Evolutionary conservation across 2,113 vertebrate genomes (phyloP).

Genomic region (Pygoscelis antarcticus): DNA sequence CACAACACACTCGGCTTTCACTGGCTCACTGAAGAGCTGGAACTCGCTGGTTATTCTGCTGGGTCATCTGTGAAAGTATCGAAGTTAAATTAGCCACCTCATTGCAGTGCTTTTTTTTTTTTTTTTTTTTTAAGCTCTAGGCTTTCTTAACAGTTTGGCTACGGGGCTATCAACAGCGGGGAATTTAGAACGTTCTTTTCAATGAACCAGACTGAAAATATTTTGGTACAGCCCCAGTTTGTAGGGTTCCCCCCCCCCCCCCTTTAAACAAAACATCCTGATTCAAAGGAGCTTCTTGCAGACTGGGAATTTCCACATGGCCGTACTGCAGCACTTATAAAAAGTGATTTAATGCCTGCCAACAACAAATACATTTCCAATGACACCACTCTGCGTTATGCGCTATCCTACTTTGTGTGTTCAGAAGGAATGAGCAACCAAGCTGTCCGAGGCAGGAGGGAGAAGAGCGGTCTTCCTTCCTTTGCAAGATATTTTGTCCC

Average conservation of each 20-base stretch:
- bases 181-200: slow-evolving; percentile 54
- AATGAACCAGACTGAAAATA: slow-evolving; percentile 61
- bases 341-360: slow-evolving; percentile 70
- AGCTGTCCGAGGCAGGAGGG: background rate
- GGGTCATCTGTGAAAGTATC: slow-evolving; percentile 52
- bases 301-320: slow-evolving; percentile 67
- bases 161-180: background rate
- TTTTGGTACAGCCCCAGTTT: slow-evolving; percentile 52
- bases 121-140: background rate
- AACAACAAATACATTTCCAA: slow-evolving; percentile 61
- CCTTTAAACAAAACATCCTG: slow-evolving; percentile 54
- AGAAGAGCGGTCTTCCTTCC: background rate
- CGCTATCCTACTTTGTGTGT: background rate
- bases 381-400: slow-evolving; percentile 20
- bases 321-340: slow-evolving; percentile 60
- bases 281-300: slow-evolving; percentile 61
- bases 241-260: background rate
- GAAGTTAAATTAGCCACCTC: slow-evolving; percentile 44
- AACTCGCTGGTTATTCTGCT: slow-evolving; percentile 26
- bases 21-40: background rate
- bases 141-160: slow-evolving; percentile 33
- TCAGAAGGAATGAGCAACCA: background rate
- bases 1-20: background rate
- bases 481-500: background rate
- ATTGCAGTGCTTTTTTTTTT: background rate